phyloP scores from a whole-genome alignment of 2,113 vertebrate species.

The Plectropomus leopardus region DNA sequence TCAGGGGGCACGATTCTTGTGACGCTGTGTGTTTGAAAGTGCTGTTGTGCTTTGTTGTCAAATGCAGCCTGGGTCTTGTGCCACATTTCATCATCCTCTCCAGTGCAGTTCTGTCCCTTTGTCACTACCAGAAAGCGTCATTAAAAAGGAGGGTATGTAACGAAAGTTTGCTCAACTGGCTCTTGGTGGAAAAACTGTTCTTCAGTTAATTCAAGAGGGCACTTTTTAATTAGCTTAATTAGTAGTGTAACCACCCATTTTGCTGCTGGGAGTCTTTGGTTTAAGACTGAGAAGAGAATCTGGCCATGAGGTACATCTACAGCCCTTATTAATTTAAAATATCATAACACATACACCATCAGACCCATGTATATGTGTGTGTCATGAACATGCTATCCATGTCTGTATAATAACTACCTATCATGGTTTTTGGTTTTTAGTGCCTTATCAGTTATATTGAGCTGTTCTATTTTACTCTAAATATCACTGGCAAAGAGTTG shows the following conservation, averaged over 20 bases:
- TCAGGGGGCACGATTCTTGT: background rate
- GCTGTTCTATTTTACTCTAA: background rate
- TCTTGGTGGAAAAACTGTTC: background rate
- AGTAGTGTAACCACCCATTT: background rate
- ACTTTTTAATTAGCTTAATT: slow-evolving; percentile 57
- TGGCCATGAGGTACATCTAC: background rate
- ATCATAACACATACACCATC: background rate
- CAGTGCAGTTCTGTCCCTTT: background rate
- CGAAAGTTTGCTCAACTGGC: background rate
- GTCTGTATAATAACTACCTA: background rate
- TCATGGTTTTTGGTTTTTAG: background rate
- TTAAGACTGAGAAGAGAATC: background rate
- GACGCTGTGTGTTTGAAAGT: background rate
- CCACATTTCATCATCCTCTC: background rate
- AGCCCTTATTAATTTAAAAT: slow-evolving; percentile 3
- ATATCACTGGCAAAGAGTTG: background rate
- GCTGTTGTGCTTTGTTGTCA: background rate
- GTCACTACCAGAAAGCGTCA: background rate
- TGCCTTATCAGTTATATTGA: too few relatives aligned
- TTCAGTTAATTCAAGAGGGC: slow-evolving; percentile 25
- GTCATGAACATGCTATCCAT: background rate
- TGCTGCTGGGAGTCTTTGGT: slow-evolving; percentile 8
- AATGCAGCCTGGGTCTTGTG: background rate
- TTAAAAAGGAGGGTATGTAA: background rate
- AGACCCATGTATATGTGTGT: too few relatives aligned